phyloP scores from a whole-genome alignment of 2,888 invertebrate species.

The Boloria euphrosyne region DNA sequence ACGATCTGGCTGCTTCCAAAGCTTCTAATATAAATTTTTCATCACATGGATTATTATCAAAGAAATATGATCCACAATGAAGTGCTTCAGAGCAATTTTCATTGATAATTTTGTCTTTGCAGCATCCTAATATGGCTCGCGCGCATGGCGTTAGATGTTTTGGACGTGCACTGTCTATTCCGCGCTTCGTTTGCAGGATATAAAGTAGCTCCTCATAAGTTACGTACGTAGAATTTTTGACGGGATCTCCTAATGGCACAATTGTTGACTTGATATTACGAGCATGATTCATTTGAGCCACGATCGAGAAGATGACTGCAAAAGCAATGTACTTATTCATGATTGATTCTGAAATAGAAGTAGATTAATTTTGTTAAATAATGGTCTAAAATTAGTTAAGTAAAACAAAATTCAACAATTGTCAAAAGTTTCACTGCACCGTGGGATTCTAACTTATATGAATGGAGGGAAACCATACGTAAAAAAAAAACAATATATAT shows the following conservation, averaged over 20 bases:
- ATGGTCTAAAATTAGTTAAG: too few species aligned
- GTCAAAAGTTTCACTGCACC: too few species aligned
- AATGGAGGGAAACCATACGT: too few species aligned
- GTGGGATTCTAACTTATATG: too few species aligned
- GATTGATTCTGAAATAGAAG: slow-evolving; percentile 56
- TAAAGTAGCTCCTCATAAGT: slow-evolving; percentile 62
- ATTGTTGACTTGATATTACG: slow-evolving; percentile 47
- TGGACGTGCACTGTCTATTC: slow-evolving; percentile 43
- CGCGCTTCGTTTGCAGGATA: slow-evolving; percentile 55
- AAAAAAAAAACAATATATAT: too few species aligned
- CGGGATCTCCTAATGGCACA: slow-evolving; percentile 52
- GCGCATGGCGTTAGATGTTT: slow-evolving; percentile 83
- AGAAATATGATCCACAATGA: slow-evolving; percentile 88
- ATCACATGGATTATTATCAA: slow-evolving; percentile 89
- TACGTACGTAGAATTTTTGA: slow-evolving; percentile 55
- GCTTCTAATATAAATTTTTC: slow-evolving; percentile 83
- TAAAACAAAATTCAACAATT: too few species aligned
- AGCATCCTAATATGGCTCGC: slow-evolving; percentile 90
- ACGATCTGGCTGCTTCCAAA: slow-evolving; percentile 68
- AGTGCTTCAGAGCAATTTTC: slow-evolving; percentile 87
- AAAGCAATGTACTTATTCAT: slow-evolving; percentile 47
- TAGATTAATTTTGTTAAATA: neutral
- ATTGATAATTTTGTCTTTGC: slow-evolving; percentile 74
- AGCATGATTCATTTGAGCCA: slow-evolving; percentile 49
- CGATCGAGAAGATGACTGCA: slow-evolving; percentile 46